Evolutionary conservation across 2,113 vertebrate genomes (phyloP).

Genomic region (Xenus cinereus): DNA sequence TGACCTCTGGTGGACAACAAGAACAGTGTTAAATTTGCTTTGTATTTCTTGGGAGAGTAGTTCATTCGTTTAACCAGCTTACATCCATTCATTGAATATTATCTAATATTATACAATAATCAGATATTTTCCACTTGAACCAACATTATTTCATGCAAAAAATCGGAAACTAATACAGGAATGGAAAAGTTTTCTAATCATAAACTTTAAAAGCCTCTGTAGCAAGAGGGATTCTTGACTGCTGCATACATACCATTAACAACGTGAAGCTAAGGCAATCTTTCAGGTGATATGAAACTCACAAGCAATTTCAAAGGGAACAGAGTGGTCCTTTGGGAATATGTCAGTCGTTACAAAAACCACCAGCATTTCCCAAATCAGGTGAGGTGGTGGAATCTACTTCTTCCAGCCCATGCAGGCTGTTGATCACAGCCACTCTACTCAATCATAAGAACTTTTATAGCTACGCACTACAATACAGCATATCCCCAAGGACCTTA

Average conservation of each 20-base stretch:
- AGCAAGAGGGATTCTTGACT: background rate
- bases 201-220: background rate
- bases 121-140: background rate
- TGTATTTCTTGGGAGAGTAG: background rate
- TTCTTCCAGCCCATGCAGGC: background rate
- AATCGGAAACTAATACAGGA: background rate
- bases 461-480: background rate
- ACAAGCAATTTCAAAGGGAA: background rate
- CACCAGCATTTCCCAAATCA: background rate
- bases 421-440: background rate
- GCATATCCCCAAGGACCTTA: background rate
- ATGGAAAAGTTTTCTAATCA: background rate
- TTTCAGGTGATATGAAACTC: background rate
- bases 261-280: background rate
- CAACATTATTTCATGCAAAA: background rate
- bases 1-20: conserved; percentile 54
- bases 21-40: background rate
- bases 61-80: background rate
- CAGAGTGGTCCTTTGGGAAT: background rate
- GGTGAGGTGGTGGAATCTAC: background rate
- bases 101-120: background rate
- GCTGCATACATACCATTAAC: background rate
- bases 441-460: background rate
- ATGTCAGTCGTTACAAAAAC: background rate
- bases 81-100: background rate